A percentile compares a stretch with the other conserved stretches of the same genome.
phyloP scores from a whole-genome alignment of 2,113 vertebrate species.

The Calidris pygmaea region DNA sequence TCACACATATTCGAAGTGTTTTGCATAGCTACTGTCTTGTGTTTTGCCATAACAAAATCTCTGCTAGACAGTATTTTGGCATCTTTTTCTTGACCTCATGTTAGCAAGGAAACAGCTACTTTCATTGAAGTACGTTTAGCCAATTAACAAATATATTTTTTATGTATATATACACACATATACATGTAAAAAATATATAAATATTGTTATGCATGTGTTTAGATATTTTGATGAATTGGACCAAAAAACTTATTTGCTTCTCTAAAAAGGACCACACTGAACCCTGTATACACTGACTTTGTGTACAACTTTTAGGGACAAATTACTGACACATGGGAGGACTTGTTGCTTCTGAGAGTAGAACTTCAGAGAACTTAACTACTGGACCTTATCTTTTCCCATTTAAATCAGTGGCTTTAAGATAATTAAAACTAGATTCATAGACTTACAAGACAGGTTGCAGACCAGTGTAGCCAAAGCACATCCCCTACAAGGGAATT shows the following conservation, averaged over 20 bases:
- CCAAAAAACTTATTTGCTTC: background rate
- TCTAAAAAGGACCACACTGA: background rate
- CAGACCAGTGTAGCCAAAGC: background rate
- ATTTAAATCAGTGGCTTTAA: background rate
- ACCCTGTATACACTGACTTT: background rate
- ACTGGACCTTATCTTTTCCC: background rate
- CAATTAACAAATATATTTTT: background rate
- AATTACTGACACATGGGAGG: background rate
- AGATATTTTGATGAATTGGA: background rate
- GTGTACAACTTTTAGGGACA: background rate
- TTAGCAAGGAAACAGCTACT: background rate
- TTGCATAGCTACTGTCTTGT: constrained; percentile 7
- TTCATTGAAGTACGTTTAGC: background rate
- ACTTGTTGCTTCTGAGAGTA: background rate
- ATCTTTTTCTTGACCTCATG: background rate
- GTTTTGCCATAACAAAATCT: background rate
- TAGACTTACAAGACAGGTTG: background rate
- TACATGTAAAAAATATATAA: background rate
- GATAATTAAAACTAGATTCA: background rate
- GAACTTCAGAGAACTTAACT: background rate
- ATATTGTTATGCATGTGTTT: background rate
- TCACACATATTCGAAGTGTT: constrained; percentile 29
- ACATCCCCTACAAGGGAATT: background rate
- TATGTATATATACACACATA: rapidly evolving
- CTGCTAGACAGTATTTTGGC: background rate